Base-by-base conservation (phyloP, 1,140 invertebrate species). In the Papilio machaon region DNA sequence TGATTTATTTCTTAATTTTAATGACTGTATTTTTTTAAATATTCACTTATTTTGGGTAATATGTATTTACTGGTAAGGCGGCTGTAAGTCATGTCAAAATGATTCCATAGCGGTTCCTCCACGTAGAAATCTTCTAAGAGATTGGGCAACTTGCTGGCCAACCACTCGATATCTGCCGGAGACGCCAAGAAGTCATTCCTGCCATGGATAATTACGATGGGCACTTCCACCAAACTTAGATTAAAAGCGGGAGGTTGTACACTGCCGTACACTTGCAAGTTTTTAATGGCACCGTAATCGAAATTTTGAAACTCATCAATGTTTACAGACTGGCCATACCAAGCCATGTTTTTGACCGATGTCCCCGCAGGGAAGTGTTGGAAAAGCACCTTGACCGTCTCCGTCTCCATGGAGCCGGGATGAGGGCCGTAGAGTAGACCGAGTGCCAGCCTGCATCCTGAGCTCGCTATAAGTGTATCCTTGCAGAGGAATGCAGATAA, bases 341-440 rank as follows among this genome's bases (percentile, higher is more conserved):
- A 95, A 43, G 96, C 93, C 10, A 98, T 91, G 84, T 97, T 97
- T 82, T 96, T 95, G 0, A 95, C 95, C 0, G 97, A 97, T 0
- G 97, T 96, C 2, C 97, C 97, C 23, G 97, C 96, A 0, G 97
- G 97, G 82, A 96, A 96, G 85, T 98, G 97, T 11, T 95, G 94
- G 30, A 97, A 88, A 30, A 89, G 30, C 0, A 74, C 64, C 2
- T 73, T 78, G 0, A 87, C 58, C 0, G 91, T 91, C 2, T 88
- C 73, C n/a, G 85, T 85, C 0, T 81, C 82, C 8, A 91, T 85
- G 2, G 91, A 91, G 2, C 86, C 87, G 2, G 88, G 85, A 77
- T 92, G 89, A 6, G 81, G 84, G 0, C 85, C 85, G 64, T 91
- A 88, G 15, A 88, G 49, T 1, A 87, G 9, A 6, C 43, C 73